Percentiles rank a stretch among this genome's conserved stretches.
Conservation (phyloP, 2,888 invertebrate genomes). For the Chrysolina haemoptera region DNA sequence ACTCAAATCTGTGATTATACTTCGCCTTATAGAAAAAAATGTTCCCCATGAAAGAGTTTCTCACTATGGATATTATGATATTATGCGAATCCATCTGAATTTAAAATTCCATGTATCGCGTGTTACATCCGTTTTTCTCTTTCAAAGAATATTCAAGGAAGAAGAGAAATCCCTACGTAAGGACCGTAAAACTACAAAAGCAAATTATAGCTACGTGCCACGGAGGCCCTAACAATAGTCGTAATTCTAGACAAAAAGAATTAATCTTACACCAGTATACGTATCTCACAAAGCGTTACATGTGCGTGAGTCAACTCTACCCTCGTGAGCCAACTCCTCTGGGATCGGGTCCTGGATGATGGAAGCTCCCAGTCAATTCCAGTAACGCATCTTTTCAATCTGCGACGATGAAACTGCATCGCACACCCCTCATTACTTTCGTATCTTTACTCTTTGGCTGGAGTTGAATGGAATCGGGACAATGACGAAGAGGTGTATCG, state of each 20-base stretch:
- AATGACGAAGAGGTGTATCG: slow-evolving; percentile 31
- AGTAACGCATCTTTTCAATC: slow-evolving; percentile 70
- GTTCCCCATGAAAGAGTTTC: too few species aligned
- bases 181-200: slow-evolving; percentile 11
- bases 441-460: slow-evolving; percentile 28
- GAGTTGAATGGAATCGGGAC: slow-evolving; percentile 19
- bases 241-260: slow-evolving; percentile 43
- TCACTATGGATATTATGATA: too few species aligned
- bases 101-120: too few species aligned
- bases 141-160: neutral
- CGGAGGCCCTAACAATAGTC: slow-evolving; percentile 14
- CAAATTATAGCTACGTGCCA: slow-evolving; percentile 16
- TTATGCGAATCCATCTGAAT: too few species aligned
- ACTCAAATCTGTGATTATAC: too few species aligned
- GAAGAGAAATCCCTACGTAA: neutral
- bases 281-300: slow-evolving; percentile 47
- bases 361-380: slow-evolving; percentile 68
- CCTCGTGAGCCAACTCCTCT: slow-evolving; percentile 63
- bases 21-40: too few species aligned
- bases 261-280: slow-evolving; percentile 45
- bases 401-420: slow-evolving; percentile 63
- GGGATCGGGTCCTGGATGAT: slow-evolving; percentile 67
- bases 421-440: slow-evolving; percentile 63
- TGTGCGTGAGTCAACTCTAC: slow-evolving; percentile 45
- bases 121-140: too few species aligned